Base-by-base conservation (phyloP, 1,140 invertebrate genomes). In the Heterodera schachtii region DNA sequence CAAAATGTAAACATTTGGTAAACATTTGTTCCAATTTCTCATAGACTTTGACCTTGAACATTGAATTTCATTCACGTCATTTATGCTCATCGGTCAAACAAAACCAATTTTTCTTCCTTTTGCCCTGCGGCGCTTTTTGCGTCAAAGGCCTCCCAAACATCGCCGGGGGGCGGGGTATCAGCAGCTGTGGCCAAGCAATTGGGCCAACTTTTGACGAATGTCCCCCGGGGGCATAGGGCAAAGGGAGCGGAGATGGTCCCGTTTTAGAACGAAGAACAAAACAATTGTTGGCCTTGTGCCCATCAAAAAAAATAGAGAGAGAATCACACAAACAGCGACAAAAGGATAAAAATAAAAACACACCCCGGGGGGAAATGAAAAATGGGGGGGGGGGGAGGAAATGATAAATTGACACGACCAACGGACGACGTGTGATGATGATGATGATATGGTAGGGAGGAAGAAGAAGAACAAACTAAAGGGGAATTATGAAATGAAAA, bases 181-280 rank as follows among this genome's bases (percentile, higher is more conserved):
- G 19, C 57, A 64, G 57, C 57, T 64, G 31, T 31, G 57, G 57
- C 57, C 4, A 64, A 64, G 57, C 57, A 64, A 64, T 19, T 64
- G 13, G 57, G 13, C 57, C 57, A 64, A 13, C 2, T 52, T 64
- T 64, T 64, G 31, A 31, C 19, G 16, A 19, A 64, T 13, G 57
- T 64, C 57, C 57, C 57, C 19, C 16, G 57, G 52, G 57, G 57
- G 57, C 2, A 19, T 5, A 19, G 16, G 57, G 57, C 13, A 16
- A 60, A 19, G 19, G 16, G 7, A 60, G 4, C 2, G 57, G 5
- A 64, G 16, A 64, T 64, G 57, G 57, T 19, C 16, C 57, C 57
- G 57, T 64, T 64, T 64, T 64, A 64, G 57, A 13, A 64, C 57
- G 57, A 19, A 64, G 57, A 64, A 64, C 57, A 64, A 64, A 64